Base-by-base conservation (phyloP, 2,797 vertebrate species). In the Coregonus sp. region DNA sequence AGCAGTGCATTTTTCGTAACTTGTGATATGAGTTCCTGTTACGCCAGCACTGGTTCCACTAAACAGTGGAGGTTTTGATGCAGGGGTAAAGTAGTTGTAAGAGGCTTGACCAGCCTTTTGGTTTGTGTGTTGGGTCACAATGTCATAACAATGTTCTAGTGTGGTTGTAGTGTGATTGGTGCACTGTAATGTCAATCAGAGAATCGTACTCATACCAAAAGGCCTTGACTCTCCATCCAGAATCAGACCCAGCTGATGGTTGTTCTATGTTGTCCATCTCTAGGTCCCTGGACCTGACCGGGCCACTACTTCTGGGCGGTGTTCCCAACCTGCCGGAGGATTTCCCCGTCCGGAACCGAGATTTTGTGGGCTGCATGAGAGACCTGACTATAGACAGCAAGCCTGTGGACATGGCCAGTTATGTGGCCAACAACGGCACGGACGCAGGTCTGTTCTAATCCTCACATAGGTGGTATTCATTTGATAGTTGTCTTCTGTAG, bases 281-380 rank as follows among this genome's bases (percentile, higher is more conserved):
- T 86, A 96, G 96, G 79, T 96, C 96, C 37, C 88, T 96, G 89
- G 96, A 96, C 76, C 90, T 96, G 59, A 96, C 96, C 0, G 96
- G 96, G 3, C 96, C 96, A 2, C 91, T 96, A 20, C 93, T 96
- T 1, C 93, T 96, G 65, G 96, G 96, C 0, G 95, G 96, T 0
- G 94, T 96, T 78, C 96, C 96, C 47, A 91, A 96, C 89, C 90
- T 96, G 76, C 95, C 95, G 0, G 96, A 96, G 78, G 95, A 94
- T 84, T 96, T 96, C 80, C 95, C 96, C 0, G 92, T 96, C 83
- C 93, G 87, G 79, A 96, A 92, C 86, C 92, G 94, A 6, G 92
- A 96, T 85, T 96, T 96, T 1, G 84, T 95, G 0, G 96, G 96
- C 80, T 96, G 95, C 80, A 95, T 96, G 92, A 92, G 93, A 77